These are phyloP conservation scores for Ctenopoma kingsleyae DNA, from an alignment of 2,797 vertebrate genomes.

Conservation along the genomic window DNA sequence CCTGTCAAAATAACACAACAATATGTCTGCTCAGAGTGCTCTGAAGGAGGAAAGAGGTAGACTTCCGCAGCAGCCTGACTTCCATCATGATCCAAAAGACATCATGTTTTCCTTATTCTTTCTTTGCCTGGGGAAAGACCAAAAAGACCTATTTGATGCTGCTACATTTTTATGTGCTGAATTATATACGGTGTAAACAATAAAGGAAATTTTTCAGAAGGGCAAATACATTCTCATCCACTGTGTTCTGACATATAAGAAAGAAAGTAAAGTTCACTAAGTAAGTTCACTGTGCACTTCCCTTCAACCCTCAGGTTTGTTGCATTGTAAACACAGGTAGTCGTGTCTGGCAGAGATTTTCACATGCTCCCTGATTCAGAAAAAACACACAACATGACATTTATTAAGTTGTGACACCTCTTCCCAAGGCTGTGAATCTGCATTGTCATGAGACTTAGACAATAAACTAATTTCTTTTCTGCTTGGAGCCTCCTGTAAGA, in stretches of 20 bases:
- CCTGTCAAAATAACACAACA: slow-evolving; percentile 63
- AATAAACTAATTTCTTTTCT: slow-evolving; percentile 28
- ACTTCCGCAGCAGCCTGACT: slow-evolving; percentile 33
- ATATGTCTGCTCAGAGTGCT: slow-evolving; percentile 31
- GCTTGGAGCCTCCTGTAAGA: slow-evolving; percentile 37
- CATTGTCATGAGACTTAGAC: slow-evolving; percentile 32
- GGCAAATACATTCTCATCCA: background rate
- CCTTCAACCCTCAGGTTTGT: slow-evolving; percentile 18
- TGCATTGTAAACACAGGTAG: slow-evolving; percentile 25
- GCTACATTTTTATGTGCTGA: background rate
- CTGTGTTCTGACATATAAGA: slow-evolving; percentile 4
- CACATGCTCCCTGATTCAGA: background rate
- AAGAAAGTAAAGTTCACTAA: slow-evolving; percentile 12
- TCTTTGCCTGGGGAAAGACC: background rate
- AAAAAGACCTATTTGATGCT: background rate
- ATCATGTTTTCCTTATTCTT: slow-evolving; percentile 7
- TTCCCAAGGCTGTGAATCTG: background rate
- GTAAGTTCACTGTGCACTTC: slow-evolving; percentile 29
- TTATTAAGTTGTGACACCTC: slow-evolving; percentile 22
- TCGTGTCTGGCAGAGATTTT: slow-evolving; percentile 18
- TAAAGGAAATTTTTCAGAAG: slow-evolving; percentile 1
- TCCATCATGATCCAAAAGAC: slow-evolving; percentile 14
- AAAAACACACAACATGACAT: slow-evolving; percentile 32
- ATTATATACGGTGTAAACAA: slow-evolving; percentile 3
- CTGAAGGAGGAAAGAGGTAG: slow-evolving; percentile 47